Conservation (phyloP, 2,113 vertebrate genomes). For the Eudyptes chrysolophus region DNA sequence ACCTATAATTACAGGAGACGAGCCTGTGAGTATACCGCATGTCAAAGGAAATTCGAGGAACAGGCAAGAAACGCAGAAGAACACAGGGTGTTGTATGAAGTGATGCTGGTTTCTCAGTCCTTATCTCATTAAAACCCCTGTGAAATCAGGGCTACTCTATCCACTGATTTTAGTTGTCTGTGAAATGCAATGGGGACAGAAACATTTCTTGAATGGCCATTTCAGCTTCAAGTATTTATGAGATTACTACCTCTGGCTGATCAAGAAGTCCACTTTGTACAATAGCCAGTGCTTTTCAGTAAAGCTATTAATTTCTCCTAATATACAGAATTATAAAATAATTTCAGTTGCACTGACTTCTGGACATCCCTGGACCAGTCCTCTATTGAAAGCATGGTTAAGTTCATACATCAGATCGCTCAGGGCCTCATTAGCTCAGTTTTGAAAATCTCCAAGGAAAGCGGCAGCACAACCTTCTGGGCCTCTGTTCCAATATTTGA, state of each 20-base stretch:
- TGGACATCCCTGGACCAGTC: not conserved
- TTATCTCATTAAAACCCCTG: not conserved
- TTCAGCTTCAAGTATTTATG: not conserved
- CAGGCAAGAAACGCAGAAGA: not conserved
- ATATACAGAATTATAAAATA: not conserved
- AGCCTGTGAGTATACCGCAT: not conserved
- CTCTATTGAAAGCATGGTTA: not conserved
- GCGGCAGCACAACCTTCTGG: not conserved
- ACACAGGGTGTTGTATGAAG: not conserved
- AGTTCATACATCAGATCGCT: not conserved
- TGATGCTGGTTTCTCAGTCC: not conserved
- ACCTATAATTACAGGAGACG: not conserved
- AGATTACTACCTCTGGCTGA: not conserved
- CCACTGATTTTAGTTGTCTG: not conserved
- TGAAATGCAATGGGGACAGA: not conserved
- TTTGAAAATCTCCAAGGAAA: not conserved
- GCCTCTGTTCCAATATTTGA: not conserved
- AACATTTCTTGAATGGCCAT: not conserved
- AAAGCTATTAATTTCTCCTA: not conserved
- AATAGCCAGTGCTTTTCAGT: not conserved
- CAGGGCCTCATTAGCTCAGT: not conserved
- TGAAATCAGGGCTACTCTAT: not conserved
- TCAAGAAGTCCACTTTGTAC: not conserved
- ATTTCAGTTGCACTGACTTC: not conserved
- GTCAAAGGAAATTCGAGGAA: accelerated